Evolutionary conservation across 2,797 vertebrate species (phyloP).

Genomic region (Bradypus variegatus): DNA sequence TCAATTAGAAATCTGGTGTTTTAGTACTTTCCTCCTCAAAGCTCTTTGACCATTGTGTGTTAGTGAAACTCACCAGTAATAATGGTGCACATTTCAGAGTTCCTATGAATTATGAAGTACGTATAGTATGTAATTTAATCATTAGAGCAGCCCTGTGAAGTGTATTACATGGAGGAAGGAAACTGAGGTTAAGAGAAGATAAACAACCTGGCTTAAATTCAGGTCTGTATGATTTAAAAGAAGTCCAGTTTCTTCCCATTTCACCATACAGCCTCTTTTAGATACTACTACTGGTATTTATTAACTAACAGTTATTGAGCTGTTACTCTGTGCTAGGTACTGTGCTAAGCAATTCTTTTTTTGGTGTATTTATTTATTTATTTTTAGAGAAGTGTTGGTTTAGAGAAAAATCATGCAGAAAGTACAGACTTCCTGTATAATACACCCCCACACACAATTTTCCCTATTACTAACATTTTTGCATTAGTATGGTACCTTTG

Average conservation of each 20-base stretch:
- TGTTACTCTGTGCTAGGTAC: no score
- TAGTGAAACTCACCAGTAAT: not conserved
- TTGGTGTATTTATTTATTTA: no score
- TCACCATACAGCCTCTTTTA: not conserved
- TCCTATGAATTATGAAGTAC: not conserved
- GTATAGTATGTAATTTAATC: not conserved
- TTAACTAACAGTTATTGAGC: no score
- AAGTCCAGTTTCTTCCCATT: not conserved
- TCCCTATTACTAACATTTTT: no score
- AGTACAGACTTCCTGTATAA: no score
- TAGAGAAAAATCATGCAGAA: no score
- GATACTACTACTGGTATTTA: not conserved
- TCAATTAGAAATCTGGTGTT: not conserved
- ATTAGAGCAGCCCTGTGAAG: not conserved
- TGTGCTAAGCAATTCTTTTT: no score
- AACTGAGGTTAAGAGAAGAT: conserved; percentile 11
- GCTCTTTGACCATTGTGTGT: not conserved
- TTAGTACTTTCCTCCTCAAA: not conserved
- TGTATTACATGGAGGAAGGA: not conserved
- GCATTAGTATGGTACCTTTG: no score
- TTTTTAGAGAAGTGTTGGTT: no score
- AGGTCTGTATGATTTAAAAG: not conserved
- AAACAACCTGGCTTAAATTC: not conserved
- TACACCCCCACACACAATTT: no score
- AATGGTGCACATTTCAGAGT: not conserved